phyloP scores from a whole-genome alignment of 2,113 vertebrate species.

The Larimichthys polyactis region DNA sequence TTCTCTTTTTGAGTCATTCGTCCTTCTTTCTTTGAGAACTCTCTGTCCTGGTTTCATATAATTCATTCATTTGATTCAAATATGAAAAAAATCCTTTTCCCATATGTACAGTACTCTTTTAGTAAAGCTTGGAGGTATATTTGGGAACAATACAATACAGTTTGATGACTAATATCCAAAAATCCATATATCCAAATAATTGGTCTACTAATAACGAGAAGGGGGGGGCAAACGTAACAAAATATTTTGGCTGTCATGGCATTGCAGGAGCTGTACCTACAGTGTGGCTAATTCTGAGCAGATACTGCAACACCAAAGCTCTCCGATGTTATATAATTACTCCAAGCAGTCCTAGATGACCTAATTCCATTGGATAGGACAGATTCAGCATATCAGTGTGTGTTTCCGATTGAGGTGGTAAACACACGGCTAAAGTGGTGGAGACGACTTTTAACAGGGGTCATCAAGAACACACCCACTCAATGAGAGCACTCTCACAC shows the following conservation, averaged over 20 bases:
- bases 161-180: not conserved
- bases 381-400: conserved; percentile 49
- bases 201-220: not conserved
- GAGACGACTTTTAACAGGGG: conserved; percentile 64
- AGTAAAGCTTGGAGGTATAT: not conserved
- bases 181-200: not conserved
- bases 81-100: not conserved
- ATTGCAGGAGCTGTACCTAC: conserved; percentile 38
- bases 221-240: not conserved
- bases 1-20: conserved; percentile 9
- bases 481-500: conserved; percentile 28
- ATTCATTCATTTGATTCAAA: conserved; percentile 15
- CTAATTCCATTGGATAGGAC: conserved; percentile 67
- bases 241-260: conserved; percentile 33
- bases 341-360: conserved; percentile 69
- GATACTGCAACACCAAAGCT: conserved; percentile 68
- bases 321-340: conserved; percentile 75
- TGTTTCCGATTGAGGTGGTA: conserved; percentile 50
- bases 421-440: conserved; percentile 36
- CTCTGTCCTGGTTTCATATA: not conserved
- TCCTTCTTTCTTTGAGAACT: conserved; percentile 1
- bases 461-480: conserved; percentile 68
- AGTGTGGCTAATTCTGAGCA: conserved; percentile 66
- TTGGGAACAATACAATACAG: not conserved
- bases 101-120: not conserved